Evolutionary conservation across 2,797 vertebrate genomes (phyloP), one percentile per base, ranked within the genome.

Genomic region (Gambelia wislizenii): DNA sequence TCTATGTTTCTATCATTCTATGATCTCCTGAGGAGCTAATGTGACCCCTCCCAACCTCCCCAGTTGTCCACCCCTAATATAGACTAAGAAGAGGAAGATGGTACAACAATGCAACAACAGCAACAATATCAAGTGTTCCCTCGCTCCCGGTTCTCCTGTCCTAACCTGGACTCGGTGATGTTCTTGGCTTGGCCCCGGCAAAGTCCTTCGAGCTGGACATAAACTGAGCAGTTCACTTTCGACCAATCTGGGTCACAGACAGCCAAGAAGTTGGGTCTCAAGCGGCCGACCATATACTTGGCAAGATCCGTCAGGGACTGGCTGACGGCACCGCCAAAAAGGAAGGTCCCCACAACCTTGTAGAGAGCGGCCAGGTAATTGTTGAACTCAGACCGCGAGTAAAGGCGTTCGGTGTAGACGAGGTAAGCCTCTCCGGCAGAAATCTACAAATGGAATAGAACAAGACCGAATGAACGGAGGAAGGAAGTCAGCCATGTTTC

Each of bases 271-370:
- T 98, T 98, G 0, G 99, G 99, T 54, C 99, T 96, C 2, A 98
- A 98, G 0, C 98, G 98, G 49, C 99, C 98, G 0, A 98, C 98
- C 94, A 98, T 98, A 96, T 99, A 99, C 87, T 99, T 99, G 76
- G 99, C 99, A 94, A 99, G 95, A 95, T 99, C 98, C 0, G 99
- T 99, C 74, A 99, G 97, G 0, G 99, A 99, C 90, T 99, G 98
- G 96, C 98, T 99, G 91, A 98, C 96, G 0, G 98, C 98, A 0
- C 92, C 98, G 0, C 99, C 99, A 0, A 99, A 99, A 80, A 99
- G 94, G 94, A 97, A 99, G 2, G 98, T 99, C 52, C 99, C 99
- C 91, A 99, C 96, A 72, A 99, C 98, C 94, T 99, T 99, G 96
- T 99, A 99, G 85, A 99, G 97, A 0, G 98, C 98, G 0, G 98